Base-by-base conservation (phyloP, 2,888 invertebrate species). In the Epirrhoe alternata region DNA sequence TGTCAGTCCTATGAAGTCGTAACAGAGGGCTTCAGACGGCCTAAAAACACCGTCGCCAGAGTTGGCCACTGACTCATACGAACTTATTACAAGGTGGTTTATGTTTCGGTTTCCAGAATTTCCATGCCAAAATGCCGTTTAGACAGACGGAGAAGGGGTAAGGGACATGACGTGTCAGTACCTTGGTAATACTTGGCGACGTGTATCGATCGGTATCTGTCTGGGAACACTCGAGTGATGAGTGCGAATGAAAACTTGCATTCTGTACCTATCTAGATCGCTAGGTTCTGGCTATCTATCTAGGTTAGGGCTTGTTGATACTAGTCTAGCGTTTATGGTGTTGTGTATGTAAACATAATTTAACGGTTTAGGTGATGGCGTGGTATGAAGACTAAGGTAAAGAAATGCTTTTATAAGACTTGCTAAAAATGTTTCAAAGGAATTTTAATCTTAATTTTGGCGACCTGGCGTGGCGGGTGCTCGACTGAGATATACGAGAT, bases 211-310 rank as follows among this genome's bases (percentile, higher is more conserved):
- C 58, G 10, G 7, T 54, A 64, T 53, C 58, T 7, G 52, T 51
- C 63, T 47, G 57, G 63, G 35, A 58, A 58, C 45, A 63, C 52
- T 64, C 38, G 53, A 42, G 4, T n/a, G 31, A 50, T 45, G 51
- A 58, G 49, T 58, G 33, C 24, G 17, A 14, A 33, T 47, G 33
- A 33, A 51, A 49, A 14, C 16, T 53, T 58, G 7, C n/a, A 58
- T 49, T 51, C 30, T 5, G n/a, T 42, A n/a, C 38, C 30, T 7
- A 7, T 7, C 12, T 51, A 51, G 24, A 51, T 51, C 30, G 51
- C 51, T 30, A 30, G n/a, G n/a, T n/a, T n/a, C n/a, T n/a, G n/a
- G n/a, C n/a, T n/a, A n/a, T n/a, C n/a, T n/a, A 51, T n/a, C 24
- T 24, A 24, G 7, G 30, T 30, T 14, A 47, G 47, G 47, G 16